These are phyloP conservation scores for Zootoca vivipara DNA, from an alignment of 2,113 vertebrate genomes.

Conservation along the genomic window DNA sequence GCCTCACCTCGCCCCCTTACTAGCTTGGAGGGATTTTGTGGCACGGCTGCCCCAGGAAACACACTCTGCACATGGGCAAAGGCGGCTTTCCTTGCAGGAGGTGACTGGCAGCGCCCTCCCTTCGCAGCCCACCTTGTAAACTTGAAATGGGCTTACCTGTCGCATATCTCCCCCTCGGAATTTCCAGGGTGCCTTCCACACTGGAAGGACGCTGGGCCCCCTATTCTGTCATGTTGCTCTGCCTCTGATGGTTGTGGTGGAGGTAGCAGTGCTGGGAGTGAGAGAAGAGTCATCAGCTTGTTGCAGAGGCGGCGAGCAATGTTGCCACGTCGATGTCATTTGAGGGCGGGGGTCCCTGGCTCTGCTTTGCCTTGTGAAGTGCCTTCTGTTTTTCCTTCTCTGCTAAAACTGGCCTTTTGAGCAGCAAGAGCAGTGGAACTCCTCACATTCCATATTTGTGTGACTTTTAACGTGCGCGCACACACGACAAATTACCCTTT, in stretches of 20 bases:
- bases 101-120: neutral
- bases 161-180: neutral
- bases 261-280: fast-evolving
- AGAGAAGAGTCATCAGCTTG: neutral
- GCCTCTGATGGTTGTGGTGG: too few relatives aligned
- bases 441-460: slow-evolving; percentile 28
- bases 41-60: neutral
- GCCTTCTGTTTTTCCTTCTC: neutral
- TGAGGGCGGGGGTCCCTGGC: neutral
- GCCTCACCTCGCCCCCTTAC: neutral
- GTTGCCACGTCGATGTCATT: neutral
- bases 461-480: neutral
- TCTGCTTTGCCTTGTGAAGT: neutral
- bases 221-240: neutral
- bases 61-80: too few relatives aligned
- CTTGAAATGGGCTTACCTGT: neutral
- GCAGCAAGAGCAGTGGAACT: neutral
- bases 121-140: neutral
- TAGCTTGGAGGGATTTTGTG: neutral
- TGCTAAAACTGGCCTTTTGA: neutral
- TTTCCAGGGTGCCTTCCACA: neutral
- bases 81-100: neutral
- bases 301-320: neutral
- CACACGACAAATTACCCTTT: too few relatives aligned
- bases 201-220: neutral